Evolutionary conservation across 2,888 invertebrate species (phyloP).

Genomic region (Sinodicranocentrus sp.): DNA sequence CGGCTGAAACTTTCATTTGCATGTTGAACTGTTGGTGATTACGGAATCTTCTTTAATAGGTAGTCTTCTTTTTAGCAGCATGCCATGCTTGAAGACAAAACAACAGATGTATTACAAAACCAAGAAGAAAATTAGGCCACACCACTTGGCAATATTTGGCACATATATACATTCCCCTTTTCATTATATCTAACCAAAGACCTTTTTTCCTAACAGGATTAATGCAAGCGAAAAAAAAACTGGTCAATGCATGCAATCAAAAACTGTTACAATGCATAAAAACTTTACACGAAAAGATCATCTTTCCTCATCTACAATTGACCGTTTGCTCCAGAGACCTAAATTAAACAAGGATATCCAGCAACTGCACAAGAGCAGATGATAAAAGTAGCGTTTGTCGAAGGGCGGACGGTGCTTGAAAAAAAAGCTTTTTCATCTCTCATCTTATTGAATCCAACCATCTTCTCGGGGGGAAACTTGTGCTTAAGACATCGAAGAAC

Average conservation of each 20-base stretch:
- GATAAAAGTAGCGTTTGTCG: neutral
- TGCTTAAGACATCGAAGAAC: constrained; percentile 52
- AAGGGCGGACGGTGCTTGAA: no score
- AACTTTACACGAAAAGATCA: no score
- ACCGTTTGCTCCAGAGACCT: constrained; percentile 60
- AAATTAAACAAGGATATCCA: constrained; percentile 19
- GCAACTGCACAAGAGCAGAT: constrained; percentile 16
- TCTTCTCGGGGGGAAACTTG: constrained; percentile 39
- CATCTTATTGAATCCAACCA: constrained; percentile 8
- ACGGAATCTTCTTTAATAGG: no score
- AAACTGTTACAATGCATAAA: constrained; percentile 50
- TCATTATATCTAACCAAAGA: no score
- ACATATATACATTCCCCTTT: no score
- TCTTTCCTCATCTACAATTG: constrained; percentile 23
- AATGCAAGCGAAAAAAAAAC: constrained; percentile 35
- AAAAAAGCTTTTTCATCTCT: neutral
- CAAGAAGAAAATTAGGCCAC: neutral
- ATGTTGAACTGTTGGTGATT: no score
- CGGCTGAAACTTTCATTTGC: no score
- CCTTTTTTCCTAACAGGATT: constrained; percentile 24
- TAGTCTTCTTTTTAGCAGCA: no score
- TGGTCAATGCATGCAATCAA: constrained; percentile 28
- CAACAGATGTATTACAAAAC: no score
- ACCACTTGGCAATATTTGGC: neutral
- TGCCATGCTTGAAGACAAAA: no score